phyloP scores from a whole-genome alignment of 1,140 invertebrate species.

The Epicauta chinensis region DNA sequence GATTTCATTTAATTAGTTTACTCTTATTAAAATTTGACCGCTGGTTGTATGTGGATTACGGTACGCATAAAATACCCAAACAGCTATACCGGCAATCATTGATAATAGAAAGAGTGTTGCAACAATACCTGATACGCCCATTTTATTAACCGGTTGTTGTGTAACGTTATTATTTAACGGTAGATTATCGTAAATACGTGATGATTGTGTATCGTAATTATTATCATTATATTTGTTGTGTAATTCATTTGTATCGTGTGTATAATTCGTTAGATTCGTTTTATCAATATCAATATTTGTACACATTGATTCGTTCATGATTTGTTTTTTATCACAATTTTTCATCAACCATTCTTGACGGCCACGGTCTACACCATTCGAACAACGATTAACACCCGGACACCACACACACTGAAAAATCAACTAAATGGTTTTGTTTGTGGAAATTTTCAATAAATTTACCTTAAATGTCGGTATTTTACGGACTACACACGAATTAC shows the following conservation, averaged over 20 bases:
- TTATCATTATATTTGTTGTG: not conserved
- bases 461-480: slow-evolving; percentile 55
- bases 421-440: not conserved
- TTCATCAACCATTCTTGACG: slow-evolving; percentile 84
- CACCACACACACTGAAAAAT: slow-evolving; percentile 80
- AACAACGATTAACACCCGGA: slow-evolving; percentile 68
- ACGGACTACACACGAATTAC: slow-evolving; percentile 62
- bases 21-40: slow-evolving; percentile 94
- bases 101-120: slow-evolving; percentile 58
- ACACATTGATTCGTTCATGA: slow-evolving; percentile 44
- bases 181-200: not conserved
- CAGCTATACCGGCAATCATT: slow-evolving; percentile 52
- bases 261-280: not conserved
- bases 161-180: not conserved
- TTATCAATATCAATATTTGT: slow-evolving; percentile 23
- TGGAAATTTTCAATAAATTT: slow-evolving; percentile 34
- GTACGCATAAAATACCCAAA: slow-evolving; percentile 91
- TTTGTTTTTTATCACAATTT: slow-evolving; percentile 56
- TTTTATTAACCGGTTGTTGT: slow-evolving; percentile 28
- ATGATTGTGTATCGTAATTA: not conserved
- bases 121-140: slow-evolving; percentile 57
- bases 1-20: slow-evolving; percentile 49
- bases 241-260: not conserved
- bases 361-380: slow-evolving; percentile 80
- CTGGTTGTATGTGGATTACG: slow-evolving; percentile 90